phyloP scores from a whole-genome alignment of 2,797 vertebrate species.

The Manis pentadactyla region DNA sequence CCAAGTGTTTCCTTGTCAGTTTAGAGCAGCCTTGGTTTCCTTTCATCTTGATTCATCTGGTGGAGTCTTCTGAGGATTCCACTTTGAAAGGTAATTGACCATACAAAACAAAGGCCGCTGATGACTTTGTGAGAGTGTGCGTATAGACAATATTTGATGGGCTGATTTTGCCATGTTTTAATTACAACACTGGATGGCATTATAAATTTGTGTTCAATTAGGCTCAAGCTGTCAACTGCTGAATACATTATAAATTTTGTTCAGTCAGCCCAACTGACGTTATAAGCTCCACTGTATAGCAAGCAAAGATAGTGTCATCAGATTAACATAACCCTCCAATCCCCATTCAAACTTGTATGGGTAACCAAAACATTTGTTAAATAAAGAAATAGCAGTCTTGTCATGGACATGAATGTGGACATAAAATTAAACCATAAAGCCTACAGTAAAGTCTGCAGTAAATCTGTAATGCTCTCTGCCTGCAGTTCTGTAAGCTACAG shows the following conservation, averaged over 20 bases:
- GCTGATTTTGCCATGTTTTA: slow-evolving; percentile 69
- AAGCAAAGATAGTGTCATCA: neutral
- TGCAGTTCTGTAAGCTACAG: neutral
- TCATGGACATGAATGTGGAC: neutral
- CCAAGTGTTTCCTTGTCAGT: slow-evolving; percentile 49
- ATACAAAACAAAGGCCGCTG: slow-evolving; percentile 65
- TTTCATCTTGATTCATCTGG: slow-evolving; percentile 51
- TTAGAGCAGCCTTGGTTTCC: slow-evolving; percentile 37
- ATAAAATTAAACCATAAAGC: neutral
- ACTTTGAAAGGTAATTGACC: slow-evolving; percentile 68
- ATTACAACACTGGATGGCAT: slow-evolving; percentile 58
- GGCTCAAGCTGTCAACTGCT: slow-evolving; percentile 63
- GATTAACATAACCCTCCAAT: neutral
- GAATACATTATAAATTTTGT: slow-evolving; percentile 64
- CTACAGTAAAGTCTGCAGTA: rapidly evolving
- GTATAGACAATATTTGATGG: slow-evolving; percentile 48
- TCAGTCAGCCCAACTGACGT: slow-evolving; percentile 5
- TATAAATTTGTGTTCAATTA: slow-evolving; percentile 77
- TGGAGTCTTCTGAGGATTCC: slow-evolving; percentile 53
- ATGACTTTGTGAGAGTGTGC: neutral
- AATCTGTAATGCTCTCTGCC: neutral
- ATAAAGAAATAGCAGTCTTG: neutral
- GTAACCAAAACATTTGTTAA: neutral
- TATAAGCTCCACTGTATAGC: neutral
- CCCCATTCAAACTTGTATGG: neutral